A percentile compares a stretch with the other conserved stretches of the same genome.
Evolutionary conservation across 2,888 invertebrate genomes (phyloP).

Genomic region (Ophion slaviceki): DNA sequence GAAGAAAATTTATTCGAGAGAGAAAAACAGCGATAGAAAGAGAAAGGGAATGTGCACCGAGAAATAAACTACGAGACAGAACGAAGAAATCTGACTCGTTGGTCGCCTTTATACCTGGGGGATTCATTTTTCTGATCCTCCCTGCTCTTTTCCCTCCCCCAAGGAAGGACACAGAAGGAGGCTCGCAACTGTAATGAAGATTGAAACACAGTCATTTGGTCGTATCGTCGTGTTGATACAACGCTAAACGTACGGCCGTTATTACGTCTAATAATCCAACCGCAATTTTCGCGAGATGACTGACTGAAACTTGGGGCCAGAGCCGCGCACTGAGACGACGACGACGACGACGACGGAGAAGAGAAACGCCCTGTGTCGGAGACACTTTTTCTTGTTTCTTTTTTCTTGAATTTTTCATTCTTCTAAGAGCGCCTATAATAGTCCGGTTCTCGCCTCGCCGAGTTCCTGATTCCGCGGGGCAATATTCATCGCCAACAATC

Average conservation of each 20-base stretch:
- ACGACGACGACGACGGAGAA: slow-evolving; percentile 9
- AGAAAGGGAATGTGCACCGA: slow-evolving; percentile 69
- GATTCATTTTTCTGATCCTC: slow-evolving; percentile 44
- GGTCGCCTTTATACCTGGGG: slow-evolving; percentile 69
- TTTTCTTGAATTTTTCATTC: not conserved
- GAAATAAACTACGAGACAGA: slow-evolving; percentile 65
- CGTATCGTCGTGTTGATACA: slow-evolving; percentile 74
- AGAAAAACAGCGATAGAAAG: slow-evolving; percentile 18
- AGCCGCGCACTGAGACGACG: slow-evolving; percentile 32
- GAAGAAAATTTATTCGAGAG: slow-evolving; percentile 19
- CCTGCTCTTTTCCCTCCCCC: slow-evolving; percentile 10
- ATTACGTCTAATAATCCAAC: slow-evolving; percentile 82
- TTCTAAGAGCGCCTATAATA: slow-evolving; percentile 43
- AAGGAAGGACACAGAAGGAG: slow-evolving; percentile 21
- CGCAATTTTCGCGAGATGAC: slow-evolving; percentile 74
- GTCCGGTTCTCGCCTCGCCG: slow-evolving; percentile 51
- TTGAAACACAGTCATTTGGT: slow-evolving; percentile 78
- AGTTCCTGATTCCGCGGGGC: slow-evolving; percentile 64
- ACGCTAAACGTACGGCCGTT: slow-evolving; percentile 77
- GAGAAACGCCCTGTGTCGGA: slow-evolving; percentile 42
- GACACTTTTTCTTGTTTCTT: slow-evolving; percentile 14
- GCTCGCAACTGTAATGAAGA: slow-evolving; percentile 73
- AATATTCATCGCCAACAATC: slow-evolving; percentile 61
- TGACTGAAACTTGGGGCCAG: slow-evolving; percentile 40
- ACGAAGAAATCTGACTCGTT: slow-evolving; percentile 73